phyloP scores from a whole-genome alignment of 2,797 vertebrate species.

The Ibycter americanus region DNA sequence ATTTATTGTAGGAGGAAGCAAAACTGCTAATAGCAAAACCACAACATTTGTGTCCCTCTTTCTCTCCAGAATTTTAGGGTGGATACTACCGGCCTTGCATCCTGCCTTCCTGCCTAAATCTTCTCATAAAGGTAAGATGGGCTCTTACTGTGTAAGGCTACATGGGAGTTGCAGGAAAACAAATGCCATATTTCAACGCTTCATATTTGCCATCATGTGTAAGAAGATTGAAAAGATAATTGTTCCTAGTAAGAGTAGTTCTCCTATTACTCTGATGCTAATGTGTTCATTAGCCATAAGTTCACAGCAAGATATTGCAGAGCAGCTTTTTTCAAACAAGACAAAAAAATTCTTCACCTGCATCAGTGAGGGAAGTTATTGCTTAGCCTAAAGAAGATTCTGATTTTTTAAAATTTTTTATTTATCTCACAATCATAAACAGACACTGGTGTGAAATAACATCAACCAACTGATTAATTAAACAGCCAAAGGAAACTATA shows the following conservation, averaged over 20 bases:
- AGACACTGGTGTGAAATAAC: not conserved
- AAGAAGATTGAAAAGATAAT: not conserved
- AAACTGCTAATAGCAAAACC: not conserved
- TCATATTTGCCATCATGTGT: not conserved
- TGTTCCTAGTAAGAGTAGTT: not conserved
- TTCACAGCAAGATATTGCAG: not conserved
- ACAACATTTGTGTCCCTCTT: not conserved
- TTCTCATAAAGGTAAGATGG: not conserved
- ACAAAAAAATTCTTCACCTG: not conserved
- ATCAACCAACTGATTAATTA: not conserved
- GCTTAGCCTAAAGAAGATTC: not conserved
- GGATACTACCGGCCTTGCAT: not conserved
- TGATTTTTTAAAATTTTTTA: not conserved
- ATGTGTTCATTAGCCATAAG: not conserved
- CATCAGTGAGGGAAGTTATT: not conserved
- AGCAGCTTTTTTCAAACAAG: not conserved
- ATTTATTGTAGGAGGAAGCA: not conserved
- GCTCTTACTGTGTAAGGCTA: not conserved
- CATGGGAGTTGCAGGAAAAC: not conserved
- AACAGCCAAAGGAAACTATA: not conserved
- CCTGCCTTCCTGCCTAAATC: not conserved
- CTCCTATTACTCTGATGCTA: not conserved
- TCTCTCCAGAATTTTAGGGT: not conserved
- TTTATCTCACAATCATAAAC: slow-evolving; percentile 30
- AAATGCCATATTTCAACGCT: not conserved